These are phyloP conservation scores for Bombus huntii DNA, from an alignment of 1,140 invertebrate genomes.

Conservation along the genomic window DNA sequence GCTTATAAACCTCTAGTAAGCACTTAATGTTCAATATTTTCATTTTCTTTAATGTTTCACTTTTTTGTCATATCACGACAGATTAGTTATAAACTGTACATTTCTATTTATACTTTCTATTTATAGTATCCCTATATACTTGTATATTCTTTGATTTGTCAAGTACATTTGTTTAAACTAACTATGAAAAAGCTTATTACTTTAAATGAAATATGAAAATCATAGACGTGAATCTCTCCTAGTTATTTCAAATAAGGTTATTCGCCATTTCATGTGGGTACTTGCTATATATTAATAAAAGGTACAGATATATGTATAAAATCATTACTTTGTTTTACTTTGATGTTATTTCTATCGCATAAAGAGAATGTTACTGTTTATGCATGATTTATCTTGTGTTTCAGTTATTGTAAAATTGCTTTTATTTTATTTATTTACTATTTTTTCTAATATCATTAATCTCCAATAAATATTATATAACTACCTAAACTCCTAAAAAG, in stretches of 20 bases:
- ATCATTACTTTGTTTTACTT: constrained; percentile 11
- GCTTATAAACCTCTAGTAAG: constrained; percentile 66
- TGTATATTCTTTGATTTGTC: constrained; percentile 34
- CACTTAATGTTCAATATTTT: constrained; percentile 47
- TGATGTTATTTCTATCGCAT: constrained; percentile 43
- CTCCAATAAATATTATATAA: constrained; percentile 5
- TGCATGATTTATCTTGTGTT: constrained; percentile 11
- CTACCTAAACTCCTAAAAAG: neutral
- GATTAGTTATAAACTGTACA: constrained; percentile 13
- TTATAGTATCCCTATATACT: neutral
- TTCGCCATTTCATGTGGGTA: constrained; percentile 61
- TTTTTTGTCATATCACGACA: constrained; percentile 10
- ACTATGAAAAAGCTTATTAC: constrained; percentile 13
- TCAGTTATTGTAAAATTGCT: constrained; percentile 12
- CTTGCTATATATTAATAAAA: constrained; percentile 6
- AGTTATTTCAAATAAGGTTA: constrained; percentile 39
- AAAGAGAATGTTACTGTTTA: constrained; percentile 36
- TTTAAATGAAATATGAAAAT: constrained; percentile 38
- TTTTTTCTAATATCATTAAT: neutral
- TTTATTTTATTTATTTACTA: neutral
- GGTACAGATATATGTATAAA: neutral
- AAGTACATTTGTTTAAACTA: constrained; percentile 26
- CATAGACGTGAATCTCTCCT: constrained; percentile 53
- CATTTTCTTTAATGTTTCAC: constrained; percentile 16
- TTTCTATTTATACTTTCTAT: constrained; percentile 26